Conservation (phyloP, 2,888 invertebrate species). For the Falcaria lacertinaria region DNA sequence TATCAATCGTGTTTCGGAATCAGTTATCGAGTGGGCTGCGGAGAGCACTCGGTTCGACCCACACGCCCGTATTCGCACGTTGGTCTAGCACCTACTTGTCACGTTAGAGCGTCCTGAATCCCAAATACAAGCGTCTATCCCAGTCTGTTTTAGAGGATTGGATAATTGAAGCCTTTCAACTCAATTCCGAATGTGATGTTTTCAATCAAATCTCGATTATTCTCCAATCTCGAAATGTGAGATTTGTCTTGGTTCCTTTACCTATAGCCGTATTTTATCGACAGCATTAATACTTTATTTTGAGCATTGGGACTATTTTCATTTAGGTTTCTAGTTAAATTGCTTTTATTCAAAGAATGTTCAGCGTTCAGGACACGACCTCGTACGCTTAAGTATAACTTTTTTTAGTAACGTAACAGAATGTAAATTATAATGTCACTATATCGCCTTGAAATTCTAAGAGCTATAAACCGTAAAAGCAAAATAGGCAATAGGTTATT, state of each 20-base stretch:
- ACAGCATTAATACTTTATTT: too few relatives aligned
- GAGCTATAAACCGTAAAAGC: too few relatives aligned
- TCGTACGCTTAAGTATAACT: too few relatives aligned
- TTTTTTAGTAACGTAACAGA: too few relatives aligned
- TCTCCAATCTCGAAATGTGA: neutral
- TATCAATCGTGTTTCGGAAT: slow-evolving; percentile 55
- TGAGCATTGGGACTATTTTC: too few relatives aligned
- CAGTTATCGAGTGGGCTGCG: slow-evolving; percentile 49
- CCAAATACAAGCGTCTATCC: slow-evolving; percentile 46
- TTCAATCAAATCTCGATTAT: slow-evolving; percentile 2
- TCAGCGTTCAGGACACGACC: too few relatives aligned
- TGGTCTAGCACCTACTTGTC: slow-evolving; percentile 46
- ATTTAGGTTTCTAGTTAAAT: too few relatives aligned
- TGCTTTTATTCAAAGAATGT: too few relatives aligned
- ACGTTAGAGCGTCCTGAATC: slow-evolving; percentile 32
- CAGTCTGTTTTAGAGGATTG: slow-evolving; percentile 36
- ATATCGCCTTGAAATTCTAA: too few relatives aligned
- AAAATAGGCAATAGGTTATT: too few relatives aligned
- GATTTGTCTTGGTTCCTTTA: neutral
- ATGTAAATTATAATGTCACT: too few relatives aligned
- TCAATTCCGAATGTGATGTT: slow-evolving; percentile 19
- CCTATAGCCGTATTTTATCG: too few relatives aligned
- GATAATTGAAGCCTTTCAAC: slow-evolving; percentile 50
- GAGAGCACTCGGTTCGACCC: slow-evolving; percentile 45
- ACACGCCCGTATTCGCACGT: slow-evolving; percentile 42